Conservation (phyloP, 2,113 vertebrate species). For the Guaruba guarouba region DNA sequence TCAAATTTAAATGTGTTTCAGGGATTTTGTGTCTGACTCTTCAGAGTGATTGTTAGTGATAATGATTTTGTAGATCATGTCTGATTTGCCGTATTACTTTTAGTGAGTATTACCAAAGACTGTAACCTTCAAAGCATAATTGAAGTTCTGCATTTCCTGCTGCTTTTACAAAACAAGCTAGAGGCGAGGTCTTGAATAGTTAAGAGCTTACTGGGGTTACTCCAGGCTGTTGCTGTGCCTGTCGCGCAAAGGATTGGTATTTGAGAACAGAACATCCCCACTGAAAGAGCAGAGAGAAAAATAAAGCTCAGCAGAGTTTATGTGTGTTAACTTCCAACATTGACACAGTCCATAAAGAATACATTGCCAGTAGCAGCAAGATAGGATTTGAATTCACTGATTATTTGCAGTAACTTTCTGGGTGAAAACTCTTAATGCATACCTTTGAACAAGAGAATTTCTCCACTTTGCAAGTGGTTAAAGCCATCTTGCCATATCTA, state of each 20-base stretch:
- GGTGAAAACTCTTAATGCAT: neutral
- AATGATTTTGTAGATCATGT: neutral
- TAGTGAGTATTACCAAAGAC: neutral
- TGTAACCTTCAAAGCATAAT: neutral
- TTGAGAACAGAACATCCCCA: conserved; percentile 36
- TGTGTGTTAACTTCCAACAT: neutral
- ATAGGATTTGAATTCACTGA: neutral
- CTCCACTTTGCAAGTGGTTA: neutral
- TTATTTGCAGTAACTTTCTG: neutral
- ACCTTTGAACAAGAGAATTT: neutral
- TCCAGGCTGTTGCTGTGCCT: conserved; percentile 24
- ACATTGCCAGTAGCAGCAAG: neutral
- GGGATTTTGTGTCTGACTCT: neutral
- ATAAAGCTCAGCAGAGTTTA: neutral
- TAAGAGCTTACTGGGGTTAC: conserved; percentile 18
- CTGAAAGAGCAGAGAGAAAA: neutral
- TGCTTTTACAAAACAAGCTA: conserved; percentile 29
- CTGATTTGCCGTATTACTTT: neutral
- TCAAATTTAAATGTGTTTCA: neutral
- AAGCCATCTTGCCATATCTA: accelerated
- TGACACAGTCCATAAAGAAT: neutral
- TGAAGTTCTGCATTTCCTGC: neutral
- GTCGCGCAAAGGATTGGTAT: neutral
- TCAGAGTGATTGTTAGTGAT: neutral
- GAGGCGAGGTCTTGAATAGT: conserved; percentile 25